A percentile compares a stretch with the other conserved stretches of the same genome.
These are phyloP conservation scores for Luehdorfia chinensis DNA, from an alignment of 1,140 invertebrate species.

Conservation along the genomic window DNA sequence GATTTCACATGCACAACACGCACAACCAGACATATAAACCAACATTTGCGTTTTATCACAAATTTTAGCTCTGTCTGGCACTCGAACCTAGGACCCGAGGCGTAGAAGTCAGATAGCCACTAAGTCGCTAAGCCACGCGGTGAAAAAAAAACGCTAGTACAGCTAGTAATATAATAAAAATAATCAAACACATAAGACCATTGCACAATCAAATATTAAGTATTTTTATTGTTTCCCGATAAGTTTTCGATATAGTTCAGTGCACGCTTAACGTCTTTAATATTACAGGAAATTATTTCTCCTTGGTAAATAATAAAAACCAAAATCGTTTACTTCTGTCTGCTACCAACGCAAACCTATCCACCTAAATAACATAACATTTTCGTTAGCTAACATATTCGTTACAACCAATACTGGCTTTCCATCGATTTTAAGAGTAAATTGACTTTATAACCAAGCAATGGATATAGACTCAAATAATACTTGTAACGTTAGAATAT, in stretches of 20 bases:
- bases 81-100: too few species aligned
- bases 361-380: background rate
- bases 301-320: slow-evolving; percentile 26
- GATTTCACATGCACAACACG: too few species aligned
- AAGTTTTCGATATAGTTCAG: slow-evolving; percentile 25
- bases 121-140: too few species aligned
- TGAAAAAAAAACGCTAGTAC: too few species aligned
- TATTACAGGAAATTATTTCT: slow-evolving; percentile 31
- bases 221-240: too few species aligned
- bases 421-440: background rate
- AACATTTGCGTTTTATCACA: too few species aligned
- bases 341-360: slow-evolving; percentile 24
- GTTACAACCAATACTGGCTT: background rate
- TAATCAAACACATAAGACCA: too few species aligned
- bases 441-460: background rate
- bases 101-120: too few species aligned
- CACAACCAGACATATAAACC: too few species aligned
- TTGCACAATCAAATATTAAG: too few species aligned
- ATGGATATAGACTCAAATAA: background rate
- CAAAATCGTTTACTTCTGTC: slow-evolving; percentile 19
- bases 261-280: slow-evolving; percentile 18
- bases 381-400: background rate
- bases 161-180: too few species aligned
- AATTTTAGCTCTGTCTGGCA: too few species aligned
- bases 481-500: background rate